These are phyloP conservation scores for Nephrotoma appendiculata DNA, from an alignment of 2,888 invertebrate species.

Conservation along the genomic window DNA sequence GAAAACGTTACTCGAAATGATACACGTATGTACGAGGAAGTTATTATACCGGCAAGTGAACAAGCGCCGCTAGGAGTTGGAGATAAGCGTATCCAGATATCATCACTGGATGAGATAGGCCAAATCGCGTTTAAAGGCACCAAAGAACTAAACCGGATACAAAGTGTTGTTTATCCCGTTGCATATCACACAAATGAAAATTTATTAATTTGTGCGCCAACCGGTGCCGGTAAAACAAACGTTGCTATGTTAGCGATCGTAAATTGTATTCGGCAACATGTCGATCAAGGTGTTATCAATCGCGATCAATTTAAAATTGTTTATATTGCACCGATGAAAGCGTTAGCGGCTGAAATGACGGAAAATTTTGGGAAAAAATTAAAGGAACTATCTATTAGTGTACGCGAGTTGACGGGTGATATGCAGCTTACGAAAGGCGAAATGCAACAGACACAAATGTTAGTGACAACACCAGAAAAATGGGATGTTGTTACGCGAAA, in stretches of 20 bases:
- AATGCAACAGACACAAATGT: slow-evolving; percentile 90
- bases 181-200: slow-evolving; percentile 97
- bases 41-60: slow-evolving; percentile 60
- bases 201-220: slow-evolving; percentile 93
- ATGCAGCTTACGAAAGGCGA: slow-evolving; percentile 93
- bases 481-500: slow-evolving; percentile 99
- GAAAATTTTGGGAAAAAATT: slow-evolving; percentile 78
- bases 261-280: slow-evolving; percentile 76
- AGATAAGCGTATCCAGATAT: slow-evolving; percentile 44
- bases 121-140: slow-evolving; percentile 80
- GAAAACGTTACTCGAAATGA: slow-evolving; percentile 61
- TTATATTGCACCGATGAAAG: slow-evolving; percentile 99
- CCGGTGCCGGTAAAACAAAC: slow-evolving; percentile 98
- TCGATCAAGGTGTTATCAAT: slow-evolving; percentile 65
- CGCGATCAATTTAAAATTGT: slow-evolving; percentile 95
- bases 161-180: slow-evolving; percentile 86
- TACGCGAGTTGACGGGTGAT: slow-evolving; percentile 92
- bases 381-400: slow-evolving; percentile 58
- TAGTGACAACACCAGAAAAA: slow-evolving; percentile 98
- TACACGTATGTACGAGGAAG: slow-evolving; percentile 67
- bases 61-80: slow-evolving; percentile 43
- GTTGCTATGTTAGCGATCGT: slow-evolving; percentile 88
- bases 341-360: slow-evolving; percentile 97
- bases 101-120: slow-evolving; percentile 52
- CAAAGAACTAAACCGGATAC: slow-evolving; percentile 80